Evolutionary conservation across 2,888 invertebrate species (phyloP), one percentile per base, ranked within the genome.

Genomic region (Thymelicus lineola): DNA sequence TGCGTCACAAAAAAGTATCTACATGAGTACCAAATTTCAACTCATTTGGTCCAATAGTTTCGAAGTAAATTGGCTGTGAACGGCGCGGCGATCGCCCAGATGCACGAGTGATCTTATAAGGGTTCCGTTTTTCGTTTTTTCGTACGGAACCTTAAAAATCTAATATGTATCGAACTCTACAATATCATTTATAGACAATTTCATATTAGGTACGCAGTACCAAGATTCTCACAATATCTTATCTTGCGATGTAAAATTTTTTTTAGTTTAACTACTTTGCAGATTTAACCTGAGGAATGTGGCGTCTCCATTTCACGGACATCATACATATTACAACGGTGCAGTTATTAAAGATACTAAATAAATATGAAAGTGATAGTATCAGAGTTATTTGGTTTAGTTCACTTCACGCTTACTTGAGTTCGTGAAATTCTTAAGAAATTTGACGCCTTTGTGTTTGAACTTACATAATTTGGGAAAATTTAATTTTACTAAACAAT

Each of bases 331-430:
- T 60, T 36, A 57, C 14, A 36, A 57, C 57, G 35, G 14, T 28
- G 58, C 38, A 38, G 50, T 66, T n/a, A 48, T 38, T 61, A 61
- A 28, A 28, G 36, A 55, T 48, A 53, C 7, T 53, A 46, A 61
- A 68, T 53, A 53, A 53, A 53, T 20, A 53, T 53, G 53, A 53
- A 53, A 53, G 53, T 20, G 53, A 53, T 53, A 53, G 53, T 53
- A 53, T 53, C 53, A 10, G 20, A 53, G 53, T 53, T 20, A 53
- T 53, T 53, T 53, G 12, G 53, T 53, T 53, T 53, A 20, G 53
- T 53, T 53, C 53, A 53, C 53, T 53, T 53, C 53, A 53, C 53
- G 53, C 20, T 53, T 53, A 53, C 20, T 53, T 53, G 53, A 53
- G 20, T 20, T 20, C 20, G 12, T 17, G 17, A 53, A 53, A 48